Evolutionary conservation across 2,113 vertebrate species (phyloP).

Genomic region (Ictalurus punctatus): DNA sequence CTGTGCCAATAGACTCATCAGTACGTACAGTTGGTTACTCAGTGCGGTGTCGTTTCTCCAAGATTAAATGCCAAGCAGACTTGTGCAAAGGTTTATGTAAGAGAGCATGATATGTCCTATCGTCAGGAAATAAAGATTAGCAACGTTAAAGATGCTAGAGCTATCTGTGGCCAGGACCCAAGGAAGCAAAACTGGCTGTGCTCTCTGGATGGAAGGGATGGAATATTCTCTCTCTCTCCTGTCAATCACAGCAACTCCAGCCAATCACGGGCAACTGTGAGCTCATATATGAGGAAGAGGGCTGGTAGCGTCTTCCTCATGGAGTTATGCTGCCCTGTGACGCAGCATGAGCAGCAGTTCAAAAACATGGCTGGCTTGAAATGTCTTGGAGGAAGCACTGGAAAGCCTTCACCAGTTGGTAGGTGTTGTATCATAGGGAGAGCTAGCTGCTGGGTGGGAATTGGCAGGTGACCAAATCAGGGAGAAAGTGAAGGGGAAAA

Average conservation of each 20-base stretch:
- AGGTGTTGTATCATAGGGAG: background rate
- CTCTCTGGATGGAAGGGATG: background rate
- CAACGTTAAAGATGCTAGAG: background rate
- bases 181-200: background rate
- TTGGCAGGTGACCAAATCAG: conserved; percentile 6
- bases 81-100: background rate
- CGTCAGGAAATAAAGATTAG: background rate
- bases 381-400: background rate
- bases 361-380: background rate
- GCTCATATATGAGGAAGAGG: background rate
- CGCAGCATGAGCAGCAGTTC: background rate
- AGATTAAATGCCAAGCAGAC: background rate
- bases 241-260: background rate
- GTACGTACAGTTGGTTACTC: background rate
- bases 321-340: background rate
- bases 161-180: background rate
- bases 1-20: background rate
- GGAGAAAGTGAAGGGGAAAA: background rate
- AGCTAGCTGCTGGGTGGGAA: background rate
- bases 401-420: background rate
- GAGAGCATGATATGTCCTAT: background rate
- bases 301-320: background rate
- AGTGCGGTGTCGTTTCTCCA: background rate
- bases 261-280: background rate
- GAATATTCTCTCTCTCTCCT: background rate